Evolutionary conservation across 2,797 vertebrate species (phyloP).

Genomic region (Picus viridis): DNA sequence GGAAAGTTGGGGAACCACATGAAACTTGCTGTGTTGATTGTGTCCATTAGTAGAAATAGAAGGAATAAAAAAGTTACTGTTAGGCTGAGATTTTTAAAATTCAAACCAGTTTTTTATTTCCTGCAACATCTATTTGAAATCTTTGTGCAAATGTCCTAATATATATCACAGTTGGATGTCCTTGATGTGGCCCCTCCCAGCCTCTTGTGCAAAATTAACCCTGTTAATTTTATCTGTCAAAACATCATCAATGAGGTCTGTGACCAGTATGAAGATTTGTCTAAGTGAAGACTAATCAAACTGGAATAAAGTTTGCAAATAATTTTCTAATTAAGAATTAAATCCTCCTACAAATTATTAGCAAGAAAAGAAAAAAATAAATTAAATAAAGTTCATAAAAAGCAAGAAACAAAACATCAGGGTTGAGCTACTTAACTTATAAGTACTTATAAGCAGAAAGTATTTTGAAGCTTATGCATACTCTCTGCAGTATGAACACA

Average conservation of each 20-base stretch:
- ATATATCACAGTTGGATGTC: background rate
- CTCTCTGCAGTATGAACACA: background rate
- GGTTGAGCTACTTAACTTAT: background rate
- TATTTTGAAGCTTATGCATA: background rate
- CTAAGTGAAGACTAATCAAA: background rate
- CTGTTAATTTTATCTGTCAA: background rate
- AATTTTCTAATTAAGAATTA: background rate
- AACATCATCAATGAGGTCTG: background rate
- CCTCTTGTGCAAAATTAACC: too few relatives aligned
- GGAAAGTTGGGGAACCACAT: slow-evolving; percentile 35
- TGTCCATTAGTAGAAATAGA: slow-evolving; percentile 34
- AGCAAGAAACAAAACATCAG: background rate
- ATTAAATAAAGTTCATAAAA: background rate
- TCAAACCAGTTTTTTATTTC: background rate
- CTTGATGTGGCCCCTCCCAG: too few relatives aligned
- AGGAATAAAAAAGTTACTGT: slow-evolving; percentile 47
- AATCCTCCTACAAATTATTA: background rate
- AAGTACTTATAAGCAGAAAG: background rate
- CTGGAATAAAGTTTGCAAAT: background rate
- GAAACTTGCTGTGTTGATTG: slow-evolving; percentile 47
- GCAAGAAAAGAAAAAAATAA: background rate
- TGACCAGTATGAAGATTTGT: background rate
- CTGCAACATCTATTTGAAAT: background rate
- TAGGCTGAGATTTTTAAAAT: slow-evolving; percentile 16
- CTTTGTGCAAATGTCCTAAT: background rate